Conservation (phyloP, 2,797 vertebrate genomes). For the Pangasius sanitwongsei region DNA sequence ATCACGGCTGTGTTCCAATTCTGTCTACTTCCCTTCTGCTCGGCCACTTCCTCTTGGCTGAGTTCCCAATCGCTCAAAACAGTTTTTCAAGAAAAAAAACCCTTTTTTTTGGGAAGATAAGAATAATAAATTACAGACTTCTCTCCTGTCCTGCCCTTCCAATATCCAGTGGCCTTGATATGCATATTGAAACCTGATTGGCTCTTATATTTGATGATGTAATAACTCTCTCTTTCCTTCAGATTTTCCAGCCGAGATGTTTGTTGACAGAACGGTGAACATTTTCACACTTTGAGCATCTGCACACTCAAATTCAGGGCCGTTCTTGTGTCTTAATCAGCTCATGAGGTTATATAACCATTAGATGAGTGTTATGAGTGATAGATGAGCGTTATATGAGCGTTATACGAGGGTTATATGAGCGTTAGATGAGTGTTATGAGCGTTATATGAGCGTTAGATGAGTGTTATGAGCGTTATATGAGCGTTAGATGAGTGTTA, state of each 20-base stretch:
- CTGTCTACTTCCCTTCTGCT: neutral
- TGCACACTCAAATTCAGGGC: neutral
- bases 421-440: neutral
- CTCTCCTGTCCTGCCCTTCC: neutral
- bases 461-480: neutral
- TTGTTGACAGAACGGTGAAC: neutral
- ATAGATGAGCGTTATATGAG: neutral
- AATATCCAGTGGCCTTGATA: neutral
- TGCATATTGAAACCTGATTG: constrained; percentile 7
- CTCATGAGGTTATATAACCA: neutral
- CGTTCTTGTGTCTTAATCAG: neutral
- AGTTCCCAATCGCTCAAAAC: neutral
- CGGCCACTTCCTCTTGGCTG: neutral
- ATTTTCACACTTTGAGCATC: neutral
- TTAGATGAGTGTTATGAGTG: no score
- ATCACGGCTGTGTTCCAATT: neutral
- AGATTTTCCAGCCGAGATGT: neutral
- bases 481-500: neutral
- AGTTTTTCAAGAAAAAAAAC: neutral
- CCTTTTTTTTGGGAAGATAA: neutral
- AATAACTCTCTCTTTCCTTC: neutral
- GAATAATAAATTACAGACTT: neutral
- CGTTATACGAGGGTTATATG: neutral
- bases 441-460: neutral
- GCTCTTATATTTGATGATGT: neutral